These are phyloP conservation scores for Spilogale gracilis DNA, from an alignment of 2,113 vertebrate species.

Conservation along the genomic window DNA sequence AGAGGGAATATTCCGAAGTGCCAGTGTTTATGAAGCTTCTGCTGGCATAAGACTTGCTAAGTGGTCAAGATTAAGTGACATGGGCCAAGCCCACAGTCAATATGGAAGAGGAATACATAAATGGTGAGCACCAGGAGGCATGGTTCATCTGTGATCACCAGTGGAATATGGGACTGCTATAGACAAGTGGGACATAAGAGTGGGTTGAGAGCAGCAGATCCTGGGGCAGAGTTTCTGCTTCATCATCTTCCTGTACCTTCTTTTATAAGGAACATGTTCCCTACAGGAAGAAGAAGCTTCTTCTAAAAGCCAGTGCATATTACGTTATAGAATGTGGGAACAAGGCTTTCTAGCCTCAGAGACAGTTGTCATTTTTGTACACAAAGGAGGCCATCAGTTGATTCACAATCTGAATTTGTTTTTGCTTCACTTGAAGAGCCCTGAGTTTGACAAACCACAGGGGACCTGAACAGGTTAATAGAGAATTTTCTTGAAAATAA, in stretches of 20 bases:
- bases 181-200: not conserved
- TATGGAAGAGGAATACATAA: not conserved
- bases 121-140: not conserved
- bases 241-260: not conserved
- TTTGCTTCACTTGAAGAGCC: not conserved
- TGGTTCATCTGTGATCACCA: not conserved
- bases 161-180: not conserved
- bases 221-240: not conserved
- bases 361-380: not conserved
- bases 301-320: not conserved
- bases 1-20: not conserved
- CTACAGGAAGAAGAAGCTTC: not conserved
- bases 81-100: not conserved
- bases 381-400: not conserved
- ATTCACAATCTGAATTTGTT: not conserved
- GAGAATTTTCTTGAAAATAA: conserved; percentile 4
- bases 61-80: not conserved
- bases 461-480: not conserved
- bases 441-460: not conserved
- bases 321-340: not conserved
- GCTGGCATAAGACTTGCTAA: not conserved
- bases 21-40: not conserved
- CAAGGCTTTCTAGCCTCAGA: not conserved
- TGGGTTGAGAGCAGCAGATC: not conserved
- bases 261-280: not conserved